phyloP scores from a whole-genome alignment of 2,113 vertebrate species.

The Hippocampus comes region DNA sequence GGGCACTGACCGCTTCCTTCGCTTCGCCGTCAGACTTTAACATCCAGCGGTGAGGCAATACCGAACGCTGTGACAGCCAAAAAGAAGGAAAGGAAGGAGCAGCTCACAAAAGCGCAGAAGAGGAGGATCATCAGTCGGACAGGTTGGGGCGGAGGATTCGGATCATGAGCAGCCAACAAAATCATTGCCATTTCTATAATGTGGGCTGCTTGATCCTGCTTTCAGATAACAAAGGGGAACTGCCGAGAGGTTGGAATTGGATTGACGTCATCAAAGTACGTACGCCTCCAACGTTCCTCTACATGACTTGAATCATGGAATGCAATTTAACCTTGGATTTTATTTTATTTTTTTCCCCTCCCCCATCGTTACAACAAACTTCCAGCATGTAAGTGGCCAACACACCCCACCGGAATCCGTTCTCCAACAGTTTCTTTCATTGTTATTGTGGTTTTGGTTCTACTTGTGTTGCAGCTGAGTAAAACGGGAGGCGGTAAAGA shows the following conservation, averaged over 20 bases:
- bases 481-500: constrained; percentile 93
- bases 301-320: constrained; percentile 13
- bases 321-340: neutral
- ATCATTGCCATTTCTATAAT: too few relatives aligned
- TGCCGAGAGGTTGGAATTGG: constrained; percentile 98
- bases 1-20: neutral
- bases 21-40: constrained; percentile 69
- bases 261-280: constrained; percentile 94
- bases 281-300: constrained; percentile 4
- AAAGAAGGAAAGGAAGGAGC: constrained; percentile 95
- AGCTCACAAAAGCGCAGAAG: constrained; percentile 96
- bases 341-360: neutral
- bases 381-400: constrained; percentile 63
- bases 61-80: constrained; percentile 64
- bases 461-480: constrained; percentile 78
- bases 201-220: neutral
- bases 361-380: neutral
- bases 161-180: too few relatives aligned
- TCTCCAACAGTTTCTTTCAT: neutral
- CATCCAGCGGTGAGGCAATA: constrained; percentile 69
- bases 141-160: constrained; percentile 65
- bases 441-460: constrained; percentile 14
- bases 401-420: neutral
- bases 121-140: constrained; percentile 87
- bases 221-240: constrained; percentile 90